Conservation (phyloP, 1,140 invertebrate genomes). For the Penaeus chinensis region DNA sequence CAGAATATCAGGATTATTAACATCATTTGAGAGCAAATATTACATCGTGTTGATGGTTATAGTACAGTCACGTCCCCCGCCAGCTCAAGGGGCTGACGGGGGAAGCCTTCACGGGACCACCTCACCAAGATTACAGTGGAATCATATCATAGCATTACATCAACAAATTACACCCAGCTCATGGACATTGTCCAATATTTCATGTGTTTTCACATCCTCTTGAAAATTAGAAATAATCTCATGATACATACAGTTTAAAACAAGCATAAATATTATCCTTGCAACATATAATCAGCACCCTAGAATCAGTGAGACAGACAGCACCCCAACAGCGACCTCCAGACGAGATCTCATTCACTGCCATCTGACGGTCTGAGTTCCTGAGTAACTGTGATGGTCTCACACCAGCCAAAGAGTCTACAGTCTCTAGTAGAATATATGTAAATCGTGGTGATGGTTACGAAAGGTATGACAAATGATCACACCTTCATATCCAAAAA, state of each 20-base stretch:
- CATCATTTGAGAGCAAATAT: constrained; percentile 46
- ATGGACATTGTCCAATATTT: too few species aligned
- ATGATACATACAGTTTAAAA: constrained; percentile 23
- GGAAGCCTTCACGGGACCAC: too few species aligned
- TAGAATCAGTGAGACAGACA: constrained; percentile 32
- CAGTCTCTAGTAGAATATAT: too few species aligned
- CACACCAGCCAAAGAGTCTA: neutral
- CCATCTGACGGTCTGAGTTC: constrained; percentile 25
- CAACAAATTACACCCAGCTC: too few species aligned
- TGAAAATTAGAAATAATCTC: neutral
- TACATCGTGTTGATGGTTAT: constrained; percentile 17
- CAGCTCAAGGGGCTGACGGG: too few species aligned
- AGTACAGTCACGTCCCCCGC: too few species aligned
- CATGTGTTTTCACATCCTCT: constrained; percentile 1
- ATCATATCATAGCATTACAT: too few species aligned
- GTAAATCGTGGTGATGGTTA: too few species aligned
- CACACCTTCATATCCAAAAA: too few species aligned
- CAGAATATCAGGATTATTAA: constrained; percentile 52
- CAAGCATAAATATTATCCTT: constrained; percentile 31
- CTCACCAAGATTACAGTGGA: too few species aligned
- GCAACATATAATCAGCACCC: constrained; percentile 23
- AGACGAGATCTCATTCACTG: constrained; percentile 20
- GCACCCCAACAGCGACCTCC: neutral
- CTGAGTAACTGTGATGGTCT: constrained; percentile 26
- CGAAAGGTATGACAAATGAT: too few species aligned